These are phyloP conservation scores for Megathymus violae DNA, from an alignment of 1,140 invertebrate species.

Conservation along the genomic window DNA sequence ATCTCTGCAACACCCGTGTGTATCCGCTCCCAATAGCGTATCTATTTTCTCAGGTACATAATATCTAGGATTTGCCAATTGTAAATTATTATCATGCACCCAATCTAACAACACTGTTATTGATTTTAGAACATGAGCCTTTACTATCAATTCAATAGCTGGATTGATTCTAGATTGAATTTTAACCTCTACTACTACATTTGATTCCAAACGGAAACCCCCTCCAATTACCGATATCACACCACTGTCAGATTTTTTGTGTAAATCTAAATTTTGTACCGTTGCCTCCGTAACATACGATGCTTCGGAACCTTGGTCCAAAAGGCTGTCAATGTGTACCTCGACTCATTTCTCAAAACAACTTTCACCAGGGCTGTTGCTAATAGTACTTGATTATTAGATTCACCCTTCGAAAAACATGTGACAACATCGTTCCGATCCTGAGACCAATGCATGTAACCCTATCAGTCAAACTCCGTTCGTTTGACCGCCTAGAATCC, in stretches of 20 bases:
- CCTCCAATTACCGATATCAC: constrained; percentile 9
- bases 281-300: too few species aligned
- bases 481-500: not conserved
- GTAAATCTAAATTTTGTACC: constrained; percentile 1
- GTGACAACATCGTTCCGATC: not conserved
- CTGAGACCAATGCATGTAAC: not conserved
- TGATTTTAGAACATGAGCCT: constrained; percentile 1
- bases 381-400: constrained; percentile 15
- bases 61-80: constrained; percentile 11
- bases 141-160: not conserved
- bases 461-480: not conserved
- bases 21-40: constrained; percentile 12
- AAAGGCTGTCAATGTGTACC: not conserved
- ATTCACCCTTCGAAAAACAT: constrained; percentile 7
- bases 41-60: constrained; percentile 6
- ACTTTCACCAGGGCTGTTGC: constrained; percentile 2
- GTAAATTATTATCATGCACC: constrained; percentile 1
- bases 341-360: constrained; percentile 6
- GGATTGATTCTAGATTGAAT: constrained; percentile 14
- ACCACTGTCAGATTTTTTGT: not conserved
- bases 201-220: not conserved
- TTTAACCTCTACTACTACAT: not conserved
- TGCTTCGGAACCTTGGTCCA: constrained; percentile 2
- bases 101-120: not conserved
- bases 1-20: too few species aligned